These are phyloP conservation scores for Malthinus seriepunctatus DNA, from an alignment of 2,888 invertebrate genomes.

Conservation along the genomic window DNA sequence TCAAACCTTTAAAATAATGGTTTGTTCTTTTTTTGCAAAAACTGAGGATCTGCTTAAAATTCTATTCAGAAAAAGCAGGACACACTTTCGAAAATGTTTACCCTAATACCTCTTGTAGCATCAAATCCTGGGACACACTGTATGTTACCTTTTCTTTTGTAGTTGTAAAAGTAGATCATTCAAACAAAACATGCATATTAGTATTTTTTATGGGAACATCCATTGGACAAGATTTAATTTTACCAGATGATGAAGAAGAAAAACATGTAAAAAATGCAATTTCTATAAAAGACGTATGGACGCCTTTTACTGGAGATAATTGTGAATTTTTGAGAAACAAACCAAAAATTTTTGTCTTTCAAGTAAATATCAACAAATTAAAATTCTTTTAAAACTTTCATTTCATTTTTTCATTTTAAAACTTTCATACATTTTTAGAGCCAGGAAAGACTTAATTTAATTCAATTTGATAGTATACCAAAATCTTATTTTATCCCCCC, in stretches of 20 bases:
- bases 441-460: not conserved
- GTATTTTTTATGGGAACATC: constrained; percentile 39
- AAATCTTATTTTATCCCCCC: not conserved
- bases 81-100: too few species aligned
- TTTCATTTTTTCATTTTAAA: too few species aligned
- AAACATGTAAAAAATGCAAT: constrained; percentile 5
- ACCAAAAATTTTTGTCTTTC: constrained; percentile 49
- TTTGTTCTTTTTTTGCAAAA: too few species aligned
- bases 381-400: not conserved
- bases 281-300: constrained; percentile 39
- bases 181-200: constrained; percentile 38
- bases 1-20: too few species aligned
- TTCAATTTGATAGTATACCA: not conserved
- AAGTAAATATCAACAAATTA: constrained; percentile 33
- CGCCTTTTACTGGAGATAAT: constrained; percentile 39
- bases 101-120: too few species aligned
- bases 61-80: too few species aligned
- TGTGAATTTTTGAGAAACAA: constrained; percentile 43
- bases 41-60: too few species aligned
- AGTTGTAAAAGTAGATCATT: constrained; percentile 28
- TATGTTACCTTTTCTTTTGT: constrained; percentile 26
- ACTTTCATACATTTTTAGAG: not conserved
- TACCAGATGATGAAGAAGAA: constrained; percentile 24
- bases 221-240: constrained; percentile 23
- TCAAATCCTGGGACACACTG: too few species aligned